Evolutionary conservation across 2,888 invertebrate species (phyloP), one percentile per base, ranked within the genome.

Genomic region (Drosophila suboccidentalis): DNA sequence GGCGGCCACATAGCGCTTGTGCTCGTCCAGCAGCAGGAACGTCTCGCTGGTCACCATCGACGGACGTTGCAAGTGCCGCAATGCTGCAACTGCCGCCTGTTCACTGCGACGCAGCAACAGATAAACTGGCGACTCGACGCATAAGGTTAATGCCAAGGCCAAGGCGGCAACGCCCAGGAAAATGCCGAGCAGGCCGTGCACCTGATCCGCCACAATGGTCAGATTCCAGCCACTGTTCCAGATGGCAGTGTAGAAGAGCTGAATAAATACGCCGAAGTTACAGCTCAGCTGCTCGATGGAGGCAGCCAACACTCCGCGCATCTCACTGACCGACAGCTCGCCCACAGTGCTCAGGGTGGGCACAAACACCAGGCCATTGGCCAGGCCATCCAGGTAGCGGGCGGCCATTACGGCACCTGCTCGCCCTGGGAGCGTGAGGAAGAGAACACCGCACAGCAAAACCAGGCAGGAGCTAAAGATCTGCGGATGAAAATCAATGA

Each of bases 311-410:
- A 83, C 68, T 0, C 92, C 92, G 0, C 92, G 89, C 51, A 77
- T 62, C n/a, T 57, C 61, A 3, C 71, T 73, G 1, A 81, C 82
- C 0, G 84, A 75, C 9, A 91, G 74, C 59, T 92, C 92, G 0
- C 92, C 92, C 15, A 80, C 77, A 0, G 87, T 78, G 11, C 85
- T 75, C 13, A 92, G 55, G 0, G 90, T 82, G 36, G 91, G 83
- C 1, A 91, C 91, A 17, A 92, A 82, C 2, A 87, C 79, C 15
- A 92, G 55, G 0, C 92, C 92, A 55, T 91, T 88, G 17, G 91
- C 92, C 15, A 87, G 66, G 0, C 92, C 92, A 58, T 92, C 90
- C n/a, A 92, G 17, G 17, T 91, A 92, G 3, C 92, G 88, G 3
- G 89, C 91, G 0, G 79, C 76, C 1, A 90, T 73, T 10, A 90